Evolutionary conservation across 2,113 vertebrate genomes (phyloP).

Genomic region (Picathartes gymnocephalus): DNA sequence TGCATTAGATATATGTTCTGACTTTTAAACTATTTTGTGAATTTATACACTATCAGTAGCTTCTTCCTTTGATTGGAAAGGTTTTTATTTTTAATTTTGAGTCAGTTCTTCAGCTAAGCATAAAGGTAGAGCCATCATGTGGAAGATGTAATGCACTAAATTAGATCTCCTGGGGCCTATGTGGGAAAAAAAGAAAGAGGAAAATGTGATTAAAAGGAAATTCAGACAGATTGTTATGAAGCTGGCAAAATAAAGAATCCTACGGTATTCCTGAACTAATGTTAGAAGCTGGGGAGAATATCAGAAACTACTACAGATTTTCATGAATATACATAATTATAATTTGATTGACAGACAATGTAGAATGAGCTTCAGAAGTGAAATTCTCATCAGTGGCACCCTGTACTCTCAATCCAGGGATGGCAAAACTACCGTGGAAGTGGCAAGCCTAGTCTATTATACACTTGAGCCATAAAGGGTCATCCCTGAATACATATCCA

Average conservation of each 20-base stretch:
- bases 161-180: neutral
- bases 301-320: constrained; percentile 48
- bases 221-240: constrained; percentile 27
- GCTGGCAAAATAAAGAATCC: constrained; percentile 45
- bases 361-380: neutral
- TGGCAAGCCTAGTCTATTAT: neutral
- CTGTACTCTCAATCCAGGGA: neutral
- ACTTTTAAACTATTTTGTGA: neutral
- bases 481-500: neutral
- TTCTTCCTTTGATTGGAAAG: neutral
- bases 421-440: neutral
- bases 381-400: neutral
- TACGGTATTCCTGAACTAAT: constrained; percentile 31
- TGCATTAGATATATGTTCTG: neutral
- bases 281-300: constrained; percentile 36
- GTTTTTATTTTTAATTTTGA: constrained; percentile 1
- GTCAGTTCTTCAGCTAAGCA: constrained; percentile 3
- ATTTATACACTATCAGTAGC: neutral
- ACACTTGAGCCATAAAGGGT: neutral
- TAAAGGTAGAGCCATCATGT: neutral
- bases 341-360: constrained; percentile 19
- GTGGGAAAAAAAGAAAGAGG: constrained; percentile 7
- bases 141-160: neutral
- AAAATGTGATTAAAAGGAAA: constrained; percentile 34
- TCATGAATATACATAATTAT: constrained; percentile 57